Base-by-base conservation (phyloP, 2,797 vertebrate species). In the Coregonus sp. region DNA sequence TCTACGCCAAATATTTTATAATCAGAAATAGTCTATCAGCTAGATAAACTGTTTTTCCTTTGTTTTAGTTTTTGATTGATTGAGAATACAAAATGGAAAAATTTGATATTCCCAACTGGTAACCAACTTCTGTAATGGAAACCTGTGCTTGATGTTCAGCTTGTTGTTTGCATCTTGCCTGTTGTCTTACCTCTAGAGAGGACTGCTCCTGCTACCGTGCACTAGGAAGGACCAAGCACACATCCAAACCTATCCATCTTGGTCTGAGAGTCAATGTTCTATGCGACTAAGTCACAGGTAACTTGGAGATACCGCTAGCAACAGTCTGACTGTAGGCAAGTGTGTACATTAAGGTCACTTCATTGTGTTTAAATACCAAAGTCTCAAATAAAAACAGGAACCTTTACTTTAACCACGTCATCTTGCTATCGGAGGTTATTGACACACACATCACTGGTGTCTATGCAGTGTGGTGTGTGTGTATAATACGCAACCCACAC, bases 341-440 rank as follows among this genome's bases (percentile, higher is more conserved):
- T 9, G 70, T 9, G 16, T 72, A 25, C 5, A 73, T 86, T 40
- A 86, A 78, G 15, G 79, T 76, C 37, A 84, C 77, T 74, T 61
- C 1, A 7, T 71, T 59, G 56, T 59, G 56, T 20, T 59, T 59
- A 20, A 20, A 59, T 59, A 59, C 18, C 16, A 9, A 6, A 9
- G 56, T 87, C 81, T 86, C 84, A 84, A 84, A 83, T 83, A 87
- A 89, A 89, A 86, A 73, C 69, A 20, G 78, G 78, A 73, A 87
- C 84, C 85, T 90, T 86, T 89, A 54, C 18, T 20, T 12, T 7
- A 3, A 73, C 33, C 1, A 68, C n/a, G 9, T 69, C 40, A 56
- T 20, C 56, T 59, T n/a, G n/a, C n/a, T 59, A 20, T 6, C 3
- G 25, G 29, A 66, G 31, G 56, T n/a, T 6, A 59, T 31, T 9